Evolutionary conservation across 2,797 vertebrate genomes (phyloP), one percentile per base, ranked within the genome.

Genomic region (Chrysocyon brachyurus): DNA sequence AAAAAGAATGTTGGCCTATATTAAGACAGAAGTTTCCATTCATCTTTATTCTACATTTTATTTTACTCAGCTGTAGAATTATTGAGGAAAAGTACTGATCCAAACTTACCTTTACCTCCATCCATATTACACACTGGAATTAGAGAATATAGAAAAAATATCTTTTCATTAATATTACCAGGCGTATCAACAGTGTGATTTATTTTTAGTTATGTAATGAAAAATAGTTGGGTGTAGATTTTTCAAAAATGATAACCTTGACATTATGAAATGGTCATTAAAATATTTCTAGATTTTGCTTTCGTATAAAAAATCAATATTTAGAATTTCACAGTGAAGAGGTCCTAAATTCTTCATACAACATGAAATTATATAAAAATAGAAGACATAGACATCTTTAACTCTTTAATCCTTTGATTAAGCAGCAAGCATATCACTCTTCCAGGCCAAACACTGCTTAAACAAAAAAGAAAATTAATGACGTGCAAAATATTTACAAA

Each of bases 351-450:
- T 98, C 98, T 97, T 98, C 95, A 98, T 97, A 99, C 89, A 97
- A 97, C 98, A 98, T 98, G 98, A 99, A 98, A 97, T 97, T 98
- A 98, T 98, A 98, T 98, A 98, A 99, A 99, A 98, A 99, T 99
- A 99, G 98, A 98, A 98, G 98, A 98, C 98, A 98, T 98, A 98
- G 98, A 99, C 98, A 98, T 98, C 98, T 98, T 98, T 98, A 98
- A 99, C 98, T 98, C 98, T 99, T 99, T 99, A 99, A 99, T 99
- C 98, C 98, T 99, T 99, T 98, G 98, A 99, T 98, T 99, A 99
- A 99, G 99, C 98, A 99, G 98, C 99, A 99, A 99, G 98, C 99
- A 99, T 98, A 99, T 98, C 98, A 99, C 98, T 99, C 98, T 98
- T 98, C 98, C 98, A 99, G 98, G 98, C 98, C 99, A 98, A 99